Evolutionary conservation across 1,140 invertebrate genomes (phyloP).

Genomic region (Formica exsecta): DNA sequence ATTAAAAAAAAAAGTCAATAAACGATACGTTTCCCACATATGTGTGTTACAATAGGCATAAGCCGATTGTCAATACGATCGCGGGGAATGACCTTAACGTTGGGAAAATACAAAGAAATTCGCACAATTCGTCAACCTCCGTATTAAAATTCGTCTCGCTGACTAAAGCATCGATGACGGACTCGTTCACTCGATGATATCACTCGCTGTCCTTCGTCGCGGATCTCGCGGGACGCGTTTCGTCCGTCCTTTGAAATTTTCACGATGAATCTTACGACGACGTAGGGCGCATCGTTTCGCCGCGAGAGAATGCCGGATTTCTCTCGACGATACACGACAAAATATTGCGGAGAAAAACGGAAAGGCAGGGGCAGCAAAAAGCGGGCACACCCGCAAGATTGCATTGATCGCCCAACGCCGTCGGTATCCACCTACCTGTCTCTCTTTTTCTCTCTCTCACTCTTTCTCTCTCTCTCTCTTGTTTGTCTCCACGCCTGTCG

Average conservation of each 20-base stretch:
- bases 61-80: conserved; percentile 60
- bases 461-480: too few relatives aligned
- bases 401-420: conserved; percentile 78
- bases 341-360: not conserved
- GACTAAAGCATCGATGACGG: not conserved
- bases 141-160: not conserved
- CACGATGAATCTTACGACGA: not conserved
- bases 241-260: conserved; percentile 59
- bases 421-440: conserved; percentile 43
- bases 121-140: not conserved
- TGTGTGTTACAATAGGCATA: not conserved
- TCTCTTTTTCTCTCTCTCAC: too few relatives aligned
- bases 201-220: conserved; percentile 61
- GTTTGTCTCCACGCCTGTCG: not conserved
- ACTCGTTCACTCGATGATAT: conserved; percentile 72
- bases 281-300: not conserved
- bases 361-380: conserved; percentile 49
- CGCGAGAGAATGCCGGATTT: not conserved
- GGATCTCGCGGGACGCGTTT: not conserved
- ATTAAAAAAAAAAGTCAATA: not conserved
- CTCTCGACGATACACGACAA: not conserved
- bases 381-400: conserved; percentile 80
- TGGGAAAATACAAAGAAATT: too few relatives aligned
- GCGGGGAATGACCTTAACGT: too few relatives aligned
- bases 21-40: not conserved